Conservation (phyloP, 2,888 invertebrate genomes). For the Cepaea hortensis region DNA sequence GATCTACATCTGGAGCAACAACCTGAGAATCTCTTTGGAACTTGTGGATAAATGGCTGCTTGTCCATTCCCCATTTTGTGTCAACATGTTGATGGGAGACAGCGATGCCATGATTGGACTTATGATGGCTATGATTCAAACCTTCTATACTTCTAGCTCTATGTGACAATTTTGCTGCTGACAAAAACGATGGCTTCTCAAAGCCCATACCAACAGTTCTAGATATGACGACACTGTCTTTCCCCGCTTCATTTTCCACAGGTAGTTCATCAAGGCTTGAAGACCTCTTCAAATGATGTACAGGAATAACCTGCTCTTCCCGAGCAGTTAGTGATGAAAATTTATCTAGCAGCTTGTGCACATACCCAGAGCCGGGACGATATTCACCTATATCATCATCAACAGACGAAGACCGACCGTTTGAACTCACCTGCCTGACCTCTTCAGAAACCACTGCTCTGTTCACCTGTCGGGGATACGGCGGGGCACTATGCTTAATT, state of each 20-base stretch:
- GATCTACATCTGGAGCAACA: constrained; percentile 45
- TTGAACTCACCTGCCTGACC: not conserved
- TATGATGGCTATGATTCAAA: constrained; percentile 34
- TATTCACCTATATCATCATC: constrained; percentile 60
- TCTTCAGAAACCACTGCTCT: constrained; percentile 2
- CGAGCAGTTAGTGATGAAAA: constrained; percentile 56
- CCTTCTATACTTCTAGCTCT: constrained; percentile 40
- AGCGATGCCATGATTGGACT: not conserved
- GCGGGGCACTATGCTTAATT: constrained; percentile 29
- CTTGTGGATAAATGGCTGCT: constrained; percentile 46
- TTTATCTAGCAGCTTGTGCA: constrained; percentile 69
- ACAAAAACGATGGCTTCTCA: constrained; percentile 34
- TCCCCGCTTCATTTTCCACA: constrained; percentile 26
- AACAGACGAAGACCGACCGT: not conserved
- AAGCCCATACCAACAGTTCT: not conserved
- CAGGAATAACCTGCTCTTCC: constrained; percentile 39
- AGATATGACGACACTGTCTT: not conserved
- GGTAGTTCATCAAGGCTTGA: constrained; percentile 64
- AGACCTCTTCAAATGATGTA: constrained; percentile 54
- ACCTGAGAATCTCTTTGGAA: constrained; percentile 25
- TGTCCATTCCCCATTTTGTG: constrained; percentile 55
- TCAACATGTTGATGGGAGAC: constrained; percentile 42
- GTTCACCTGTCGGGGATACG: not conserved
- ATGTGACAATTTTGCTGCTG: not conserved
- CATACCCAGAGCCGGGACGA: constrained; percentile 72